Evolutionary conservation across 2,113 vertebrate genomes (phyloP).

Genomic region (Toxotes jaculatrix): DNA sequence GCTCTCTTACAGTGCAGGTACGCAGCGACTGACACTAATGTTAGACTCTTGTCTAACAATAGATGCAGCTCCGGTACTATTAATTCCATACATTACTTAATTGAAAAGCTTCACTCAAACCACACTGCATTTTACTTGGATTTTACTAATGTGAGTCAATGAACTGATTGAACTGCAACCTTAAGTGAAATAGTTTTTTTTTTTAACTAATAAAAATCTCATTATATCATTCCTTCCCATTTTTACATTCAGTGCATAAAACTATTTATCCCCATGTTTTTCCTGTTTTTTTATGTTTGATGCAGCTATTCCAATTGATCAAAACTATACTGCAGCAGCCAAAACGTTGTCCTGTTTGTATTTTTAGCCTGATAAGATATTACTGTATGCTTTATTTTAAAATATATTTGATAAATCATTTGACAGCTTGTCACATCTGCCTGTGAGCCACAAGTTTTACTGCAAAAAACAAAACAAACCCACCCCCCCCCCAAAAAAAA

Average conservation of each 20-base stretch:
- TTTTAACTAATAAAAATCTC: constrained; percentile 12
- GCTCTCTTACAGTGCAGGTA: constrained; percentile 98
- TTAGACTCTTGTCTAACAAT: background rate
- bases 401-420: constrained; percentile 16
- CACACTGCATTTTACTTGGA: background rate
- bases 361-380: constrained; percentile 35
- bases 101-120: constrained; percentile 13
- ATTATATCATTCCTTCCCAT: background rate
- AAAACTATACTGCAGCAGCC: constrained; percentile 9
- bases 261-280: background rate
- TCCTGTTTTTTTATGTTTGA: constrained; percentile 26
- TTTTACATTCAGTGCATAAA: constrained; percentile 1
- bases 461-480: constrained; percentile 20
- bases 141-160: background rate
- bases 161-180: background rate
- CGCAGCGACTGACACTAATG: background rate
- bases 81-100: background rate
- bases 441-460: constrained; percentile 1
- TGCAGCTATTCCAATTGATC: constrained; percentile 35
- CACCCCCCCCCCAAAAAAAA: too few relatives aligned
- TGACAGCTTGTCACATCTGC: background rate
- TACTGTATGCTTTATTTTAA: constrained; percentile 1
- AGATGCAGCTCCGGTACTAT: background rate
- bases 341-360: background rate
- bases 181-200: background rate